phyloP scores from a whole-genome alignment of 2,113 vertebrate genomes.

The Galemys pyrenaicus region DNA sequence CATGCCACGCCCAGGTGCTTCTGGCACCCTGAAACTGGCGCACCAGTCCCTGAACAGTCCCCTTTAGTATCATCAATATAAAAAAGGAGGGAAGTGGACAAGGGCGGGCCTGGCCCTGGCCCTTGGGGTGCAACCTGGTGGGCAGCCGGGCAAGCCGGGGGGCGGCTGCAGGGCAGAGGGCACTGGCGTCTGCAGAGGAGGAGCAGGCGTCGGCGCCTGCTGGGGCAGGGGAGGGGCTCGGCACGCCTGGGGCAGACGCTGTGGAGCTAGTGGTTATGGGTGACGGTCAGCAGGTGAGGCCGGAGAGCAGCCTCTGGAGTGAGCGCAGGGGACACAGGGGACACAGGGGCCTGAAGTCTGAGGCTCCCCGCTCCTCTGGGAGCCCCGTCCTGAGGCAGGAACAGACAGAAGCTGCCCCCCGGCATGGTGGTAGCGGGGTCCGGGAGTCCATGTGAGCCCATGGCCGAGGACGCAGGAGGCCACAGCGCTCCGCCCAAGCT shows the following conservation, averaged over 20 bases:
- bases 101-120: neutral
- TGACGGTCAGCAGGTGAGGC: neutral
- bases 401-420: conserved; percentile 41
- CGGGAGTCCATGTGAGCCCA: neutral
- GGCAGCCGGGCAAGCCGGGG: neutral
- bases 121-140: neutral
- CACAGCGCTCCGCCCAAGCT: neutral
- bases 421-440: neutral
- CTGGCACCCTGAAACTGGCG: conserved; percentile 24
- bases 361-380: neutral
- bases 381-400: neutral
- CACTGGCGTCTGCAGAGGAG: conserved; percentile 21
- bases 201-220: neutral
- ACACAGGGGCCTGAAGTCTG: neutral
- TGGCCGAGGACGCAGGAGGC: neutral
- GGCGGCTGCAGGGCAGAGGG: neutral
- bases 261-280: conserved; percentile 66
- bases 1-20: neutral
- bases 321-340: neutral
- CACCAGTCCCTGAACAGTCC: conserved; percentile 8
- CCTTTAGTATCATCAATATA: conserved; percentile 68
- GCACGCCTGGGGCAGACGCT: neutral
- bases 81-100: conserved; percentile 44
- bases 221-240: neutral
- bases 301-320: neutral